phyloP scores from a whole-genome alignment of 2,797 vertebrate genomes.

The Gallinago stenura region DNA sequence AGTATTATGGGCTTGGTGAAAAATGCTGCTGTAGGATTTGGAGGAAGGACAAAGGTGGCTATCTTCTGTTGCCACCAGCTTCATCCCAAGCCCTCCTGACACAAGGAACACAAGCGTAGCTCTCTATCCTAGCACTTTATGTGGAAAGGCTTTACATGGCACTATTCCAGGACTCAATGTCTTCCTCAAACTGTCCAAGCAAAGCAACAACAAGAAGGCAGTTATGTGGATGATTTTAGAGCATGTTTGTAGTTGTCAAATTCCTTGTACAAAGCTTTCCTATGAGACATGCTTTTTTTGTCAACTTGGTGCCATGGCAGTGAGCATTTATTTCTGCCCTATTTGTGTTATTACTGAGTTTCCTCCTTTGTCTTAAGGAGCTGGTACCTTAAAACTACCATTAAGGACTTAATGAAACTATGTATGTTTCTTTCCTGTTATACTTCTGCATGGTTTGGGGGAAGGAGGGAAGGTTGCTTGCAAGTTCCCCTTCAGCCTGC shows the following conservation, averaged over 20 bases:
- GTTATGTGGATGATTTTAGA: background rate
- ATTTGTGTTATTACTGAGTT: background rate
- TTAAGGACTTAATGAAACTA: fast-evolving
- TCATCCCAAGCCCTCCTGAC: background rate
- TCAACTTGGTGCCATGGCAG: background rate
- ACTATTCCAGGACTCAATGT: background rate
- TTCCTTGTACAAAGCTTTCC: background rate
- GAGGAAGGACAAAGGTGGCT: background rate
- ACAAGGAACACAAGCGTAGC: background rate
- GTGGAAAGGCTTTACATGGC: fast-evolving
- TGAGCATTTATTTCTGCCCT: background rate
- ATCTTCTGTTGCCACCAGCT: background rate
- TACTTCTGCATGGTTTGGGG: background rate
- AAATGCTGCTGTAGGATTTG: background rate
- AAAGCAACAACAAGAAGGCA: background rate
- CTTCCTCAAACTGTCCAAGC: background rate
- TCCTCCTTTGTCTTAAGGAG: background rate
- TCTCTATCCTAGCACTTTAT: background rate
- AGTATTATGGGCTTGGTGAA: background rate
- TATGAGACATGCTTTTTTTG: background rate
- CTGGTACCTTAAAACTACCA: background rate
- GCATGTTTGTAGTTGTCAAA: background rate
- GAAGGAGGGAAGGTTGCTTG: background rate
- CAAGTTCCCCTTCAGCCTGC: background rate
- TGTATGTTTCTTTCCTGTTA: background rate